Conservation (phyloP, 2,888 invertebrate genomes). For the Xestia rhomboidea region DNA sequence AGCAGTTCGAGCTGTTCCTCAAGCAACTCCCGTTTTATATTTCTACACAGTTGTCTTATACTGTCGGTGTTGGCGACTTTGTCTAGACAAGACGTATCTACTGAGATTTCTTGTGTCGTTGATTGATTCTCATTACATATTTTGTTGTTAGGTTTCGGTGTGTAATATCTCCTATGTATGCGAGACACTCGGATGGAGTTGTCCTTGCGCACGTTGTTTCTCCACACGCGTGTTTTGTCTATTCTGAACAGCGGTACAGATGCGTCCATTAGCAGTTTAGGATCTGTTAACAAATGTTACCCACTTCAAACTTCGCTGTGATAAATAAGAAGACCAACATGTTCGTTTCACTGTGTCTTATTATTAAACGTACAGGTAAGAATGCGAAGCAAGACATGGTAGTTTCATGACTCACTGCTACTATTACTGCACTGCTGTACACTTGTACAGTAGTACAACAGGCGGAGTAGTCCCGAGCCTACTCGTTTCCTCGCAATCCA, state of each 20-base stretch:
- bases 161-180: constrained; percentile 30
- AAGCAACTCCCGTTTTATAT: constrained; percentile 28
- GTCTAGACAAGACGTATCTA: constrained; percentile 3
- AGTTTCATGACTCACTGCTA: not conserved
- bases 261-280: constrained; percentile 38
- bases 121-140: not conserved
- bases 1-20: not conserved
- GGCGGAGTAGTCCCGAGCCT: not conserved
- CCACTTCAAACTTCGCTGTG: not conserved
- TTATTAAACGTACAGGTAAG: not conserved
- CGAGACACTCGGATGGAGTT: constrained; percentile 28
- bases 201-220: constrained; percentile 28
- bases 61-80: not conserved
- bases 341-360: not conserved
- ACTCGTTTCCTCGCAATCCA: not conserved
- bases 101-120: not conserved
- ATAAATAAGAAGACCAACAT: not conserved
- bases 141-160: not conserved
- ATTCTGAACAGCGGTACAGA: constrained; percentile 18
- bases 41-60: not conserved
- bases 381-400: not conserved
- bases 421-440: no score
- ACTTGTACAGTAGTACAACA: not conserved
- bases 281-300: constrained; percentile 25
- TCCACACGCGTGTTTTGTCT: constrained; percentile 33